Conservation (phyloP, 2,888 invertebrate species). For the Cryptus viduatorius region DNA sequence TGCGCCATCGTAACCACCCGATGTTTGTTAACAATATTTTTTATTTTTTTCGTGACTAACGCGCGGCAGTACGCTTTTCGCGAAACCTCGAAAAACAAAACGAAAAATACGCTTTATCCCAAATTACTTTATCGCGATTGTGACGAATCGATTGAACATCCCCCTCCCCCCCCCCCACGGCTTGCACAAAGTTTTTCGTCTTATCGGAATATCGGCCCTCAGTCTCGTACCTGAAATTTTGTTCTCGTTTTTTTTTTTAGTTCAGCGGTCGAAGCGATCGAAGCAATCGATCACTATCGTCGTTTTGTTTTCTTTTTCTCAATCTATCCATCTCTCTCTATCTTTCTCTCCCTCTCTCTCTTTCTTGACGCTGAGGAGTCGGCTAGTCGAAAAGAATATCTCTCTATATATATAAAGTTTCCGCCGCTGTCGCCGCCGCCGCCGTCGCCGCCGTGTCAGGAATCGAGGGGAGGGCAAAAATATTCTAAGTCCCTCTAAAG, state of each 20-base stretch:
- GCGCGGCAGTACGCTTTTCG: background rate
- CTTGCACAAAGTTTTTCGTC: slow-evolving; percentile 59
- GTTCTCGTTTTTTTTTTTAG: slow-evolving; percentile 41
- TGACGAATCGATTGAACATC: slow-evolving; percentile 5
- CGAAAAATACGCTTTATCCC: slow-evolving; percentile 40
- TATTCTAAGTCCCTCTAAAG: too few species aligned
- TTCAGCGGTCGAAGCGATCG: slow-evolving; percentile 40
- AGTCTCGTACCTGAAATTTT: slow-evolving; percentile 70
- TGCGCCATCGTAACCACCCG: background rate
- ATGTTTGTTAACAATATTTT: slow-evolving; percentile 26
- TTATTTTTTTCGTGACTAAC: background rate
- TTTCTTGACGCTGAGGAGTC: slow-evolving; percentile 63
- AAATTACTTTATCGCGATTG: slow-evolving; percentile 45
- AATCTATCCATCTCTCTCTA: slow-evolving; percentile 50
- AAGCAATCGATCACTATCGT: slow-evolving; percentile 7
- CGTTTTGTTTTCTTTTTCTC: slow-evolving; percentile 28
- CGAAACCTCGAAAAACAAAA: background rate
- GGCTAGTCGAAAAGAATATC: slow-evolving; percentile 67
- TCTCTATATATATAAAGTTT: too few species aligned
- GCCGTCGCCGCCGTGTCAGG: too few species aligned
- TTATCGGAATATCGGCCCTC: slow-evolving; percentile 62
- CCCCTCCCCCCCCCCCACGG: background rate
- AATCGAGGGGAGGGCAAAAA: too few species aligned
- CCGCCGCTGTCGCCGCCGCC: too few species aligned
- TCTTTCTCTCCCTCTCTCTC: slow-evolving; percentile 50